These are phyloP conservation scores for Sphaerolaimus hirsutus DNA, from an alignment of 2,888 invertebrate species.

Conservation along the genomic window DNA sequence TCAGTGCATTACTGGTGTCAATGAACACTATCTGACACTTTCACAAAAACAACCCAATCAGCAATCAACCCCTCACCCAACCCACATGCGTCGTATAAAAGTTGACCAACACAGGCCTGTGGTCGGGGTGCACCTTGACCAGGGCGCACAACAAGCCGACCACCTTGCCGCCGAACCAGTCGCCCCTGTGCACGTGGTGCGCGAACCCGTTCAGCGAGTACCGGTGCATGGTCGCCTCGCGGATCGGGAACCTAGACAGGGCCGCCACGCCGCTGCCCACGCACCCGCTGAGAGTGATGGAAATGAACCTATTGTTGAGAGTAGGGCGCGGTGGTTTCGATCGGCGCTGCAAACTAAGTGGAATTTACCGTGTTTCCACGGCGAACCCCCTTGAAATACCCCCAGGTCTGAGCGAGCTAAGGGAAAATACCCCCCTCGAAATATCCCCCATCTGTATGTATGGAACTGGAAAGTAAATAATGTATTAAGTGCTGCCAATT, in stretches of 20 bases:
- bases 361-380: too few relatives aligned
- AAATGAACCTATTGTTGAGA: too few relatives aligned
- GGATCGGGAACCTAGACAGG: conserved; percentile 47
- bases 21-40: too few relatives aligned
- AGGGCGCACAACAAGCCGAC: conserved; percentile 26
- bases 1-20: too few relatives aligned
- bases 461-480: too few relatives aligned
- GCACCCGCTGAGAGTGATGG: conserved; percentile 43
- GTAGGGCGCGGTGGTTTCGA: too few relatives aligned
- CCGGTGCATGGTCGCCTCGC: conserved; percentile 22
- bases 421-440: too few relatives aligned
- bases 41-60: background rate
- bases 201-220: conserved; percentile 95
- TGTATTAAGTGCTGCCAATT: too few relatives aligned
- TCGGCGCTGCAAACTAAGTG: too few relatives aligned
- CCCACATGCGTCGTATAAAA: conserved; percentile 78
- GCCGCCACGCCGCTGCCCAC: conserved; percentile 68
- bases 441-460: too few relatives aligned
- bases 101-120: conserved; percentile 46
- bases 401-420: too few relatives aligned
- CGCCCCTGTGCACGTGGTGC: conserved; percentile 62
- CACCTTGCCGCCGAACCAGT: conserved; percentile 96
- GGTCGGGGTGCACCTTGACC: conserved; percentile 24
- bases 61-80: conserved; percentile 4
- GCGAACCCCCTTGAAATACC: too few relatives aligned